A percentile compares a stretch with the other conserved stretches of the same genome.
Evolutionary conservation across 2,113 vertebrate species (phyloP).

Genomic region (Nycticorax nycticorax): DNA sequence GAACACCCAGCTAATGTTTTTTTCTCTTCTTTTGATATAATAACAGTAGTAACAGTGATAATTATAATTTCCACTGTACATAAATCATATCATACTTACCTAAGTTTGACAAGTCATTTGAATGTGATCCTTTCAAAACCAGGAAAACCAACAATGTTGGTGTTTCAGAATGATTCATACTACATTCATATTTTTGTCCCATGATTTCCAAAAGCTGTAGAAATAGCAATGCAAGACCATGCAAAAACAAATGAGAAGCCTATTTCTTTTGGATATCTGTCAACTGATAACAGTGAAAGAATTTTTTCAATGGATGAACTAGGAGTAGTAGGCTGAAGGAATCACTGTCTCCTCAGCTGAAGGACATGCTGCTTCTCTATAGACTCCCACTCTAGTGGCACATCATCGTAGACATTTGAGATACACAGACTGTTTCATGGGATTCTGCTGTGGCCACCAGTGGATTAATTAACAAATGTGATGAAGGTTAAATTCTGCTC

Average conservation of each 20-base stretch:
- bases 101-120: neutral
- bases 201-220: neutral
- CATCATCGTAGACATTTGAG: neutral
- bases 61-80: neutral
- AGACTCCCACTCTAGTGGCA: neutral
- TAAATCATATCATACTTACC: neutral
- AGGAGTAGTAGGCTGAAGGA: neutral
- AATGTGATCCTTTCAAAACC: neutral
- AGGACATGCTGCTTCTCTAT: neutral
- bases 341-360: neutral
- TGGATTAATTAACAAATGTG: constrained; percentile 9
- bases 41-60: neutral
- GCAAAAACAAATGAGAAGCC: neutral
- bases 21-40: neutral
- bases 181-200: neutral
- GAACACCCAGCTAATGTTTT: neutral
- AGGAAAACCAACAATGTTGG: neutral
- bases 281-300: neutral
- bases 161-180: neutral
- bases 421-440: neutral
- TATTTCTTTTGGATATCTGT: neutral
- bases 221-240: neutral
- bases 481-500: neutral
- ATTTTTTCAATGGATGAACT: neutral
- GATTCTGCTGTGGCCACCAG: neutral